Evolutionary conservation across 2,888 invertebrate genomes (phyloP), one percentile per base, ranked within the genome.

Genomic region (Drosophila borealis): DNA sequence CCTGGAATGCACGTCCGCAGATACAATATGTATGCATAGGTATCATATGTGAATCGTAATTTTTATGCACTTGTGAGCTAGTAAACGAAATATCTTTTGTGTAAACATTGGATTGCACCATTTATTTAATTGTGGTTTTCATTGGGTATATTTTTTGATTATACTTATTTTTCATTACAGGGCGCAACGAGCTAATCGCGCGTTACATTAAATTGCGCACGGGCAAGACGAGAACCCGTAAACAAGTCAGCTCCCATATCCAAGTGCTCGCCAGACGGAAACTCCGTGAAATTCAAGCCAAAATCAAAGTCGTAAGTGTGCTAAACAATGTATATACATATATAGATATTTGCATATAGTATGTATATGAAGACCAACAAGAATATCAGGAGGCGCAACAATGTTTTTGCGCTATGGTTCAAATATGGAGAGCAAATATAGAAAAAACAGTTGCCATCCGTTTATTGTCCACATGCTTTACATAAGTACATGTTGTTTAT

Each of bases 211-310:
- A 99, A 95, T 94, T 99, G 92, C 95, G 99, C 91, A 99, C 99
- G 88, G 99, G 99, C 81, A 99, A 99, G 93, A 99, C 99, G 93
- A 96, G 99, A 93, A 99, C 99, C 93, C 95, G 99, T 92, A 99
- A 99, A 94, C 99, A 99, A 94, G 99, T 99, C 91, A 99, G 99
- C 90, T 99, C 99, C 91, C 99, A 99, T 93, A 99, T 99, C 93
- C 99, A 99, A 94, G 99, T 99, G 92, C 95, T 99, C 92, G 99
- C 99, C 87, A 95, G 99, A 93, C 95, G 99, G 94, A 99, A 98
- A 95, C 95, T 99, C 89, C 95, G 99, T 89, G 99, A 99, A 94
- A 97, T 99, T 89, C 99, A 99, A 93, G 97, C 98, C 90, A 98
- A 98, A 95, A 95, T 98, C 90, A 98, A 98, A 96, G 98, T 98